These are phyloP conservation scores for Ornithoptera priamus DNA, from an alignment of 2,888 invertebrate species.

Conservation along the genomic window DNA sequence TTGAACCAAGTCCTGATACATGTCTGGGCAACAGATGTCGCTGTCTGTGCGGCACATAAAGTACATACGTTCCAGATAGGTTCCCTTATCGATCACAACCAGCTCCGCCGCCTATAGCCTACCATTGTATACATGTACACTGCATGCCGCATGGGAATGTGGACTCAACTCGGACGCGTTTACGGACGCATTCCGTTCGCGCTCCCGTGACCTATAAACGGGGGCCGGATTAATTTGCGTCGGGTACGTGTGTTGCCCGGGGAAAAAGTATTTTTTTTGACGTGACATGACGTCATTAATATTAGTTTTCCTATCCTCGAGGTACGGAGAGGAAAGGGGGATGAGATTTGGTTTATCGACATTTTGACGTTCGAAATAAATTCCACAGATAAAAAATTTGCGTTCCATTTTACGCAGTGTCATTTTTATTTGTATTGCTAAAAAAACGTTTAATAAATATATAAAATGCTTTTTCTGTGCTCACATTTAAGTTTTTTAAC, in stretches of 20 bases:
- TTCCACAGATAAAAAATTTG: not conserved
- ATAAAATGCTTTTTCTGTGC: not conserved
- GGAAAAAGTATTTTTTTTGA: slow-evolving; percentile 42
- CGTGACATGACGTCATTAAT: slow-evolving; percentile 46
- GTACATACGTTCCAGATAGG: slow-evolving; percentile 28
- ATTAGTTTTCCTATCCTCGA: slow-evolving; percentile 33
- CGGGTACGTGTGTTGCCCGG: slow-evolving; percentile 53
- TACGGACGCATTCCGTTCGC: slow-evolving; percentile 50
- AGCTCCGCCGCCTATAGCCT: slow-evolving; percentile 6
- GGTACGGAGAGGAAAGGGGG: not conserved
- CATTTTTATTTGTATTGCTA: not conserved
- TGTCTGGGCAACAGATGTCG: slow-evolving; percentile 22
- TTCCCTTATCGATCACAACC: slow-evolving; percentile 51
- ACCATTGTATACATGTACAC: slow-evolving; percentile 40
- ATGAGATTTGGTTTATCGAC: slow-evolving; percentile 5
- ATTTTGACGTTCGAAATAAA: slow-evolving; percentile 20
- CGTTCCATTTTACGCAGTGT: not conserved
- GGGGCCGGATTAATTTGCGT: slow-evolving; percentile 61
- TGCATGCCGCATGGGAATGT: slow-evolving; percentile 42
- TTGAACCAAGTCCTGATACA: not conserved
- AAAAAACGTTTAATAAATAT: not conserved
- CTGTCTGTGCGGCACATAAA: slow-evolving; percentile 16
- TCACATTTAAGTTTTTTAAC: not conserved
- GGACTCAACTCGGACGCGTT: slow-evolving; percentile 42
- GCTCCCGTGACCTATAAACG: slow-evolving; percentile 60